phyloP scores from a whole-genome alignment of 2,797 vertebrate species.

The Microctenopoma stevenorrisi region DNA sequence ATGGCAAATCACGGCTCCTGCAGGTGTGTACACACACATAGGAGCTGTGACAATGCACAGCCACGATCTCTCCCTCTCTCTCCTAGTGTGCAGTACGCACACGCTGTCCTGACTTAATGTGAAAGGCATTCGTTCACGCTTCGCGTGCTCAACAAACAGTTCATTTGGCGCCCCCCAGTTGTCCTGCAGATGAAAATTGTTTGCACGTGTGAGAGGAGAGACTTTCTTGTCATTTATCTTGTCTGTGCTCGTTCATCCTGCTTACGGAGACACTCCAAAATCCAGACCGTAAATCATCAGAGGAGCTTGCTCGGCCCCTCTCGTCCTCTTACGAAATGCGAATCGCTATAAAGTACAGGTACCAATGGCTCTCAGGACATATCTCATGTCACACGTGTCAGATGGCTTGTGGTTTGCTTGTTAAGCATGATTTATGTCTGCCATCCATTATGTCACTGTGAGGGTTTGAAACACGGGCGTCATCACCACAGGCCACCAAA shows the following conservation, averaged over 20 bases:
- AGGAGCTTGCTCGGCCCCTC: slow-evolving; percentile 12
- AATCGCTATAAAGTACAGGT: slow-evolving; percentile 19
- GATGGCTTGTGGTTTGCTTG: slow-evolving; percentile 14
- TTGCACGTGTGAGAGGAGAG: slow-evolving; percentile 73
- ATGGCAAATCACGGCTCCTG: slow-evolving; percentile 44
- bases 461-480: slow-evolving; percentile 4
- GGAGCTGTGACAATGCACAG: slow-evolving; percentile 19
- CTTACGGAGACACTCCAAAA: slow-evolving; percentile 48
- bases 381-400: background rate
- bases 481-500: background rate
- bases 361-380: slow-evolving; percentile 6
- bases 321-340: slow-evolving; percentile 20
- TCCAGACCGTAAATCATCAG: slow-evolving; percentile 41
- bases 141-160: slow-evolving; percentile 65
- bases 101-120: slow-evolving; percentile 62
- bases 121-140: slow-evolving; percentile 74
- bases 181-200: slow-evolving; percentile 62
- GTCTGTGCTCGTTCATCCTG: slow-evolving; percentile 54
- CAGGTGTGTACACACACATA: slow-evolving; percentile 38
- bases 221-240: slow-evolving; percentile 61
- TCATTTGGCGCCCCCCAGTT: slow-evolving; percentile 62
- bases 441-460: slow-evolving; percentile 4
- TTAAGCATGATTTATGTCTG: slow-evolving; percentile 39
- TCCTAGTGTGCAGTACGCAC: slow-evolving; percentile 10
- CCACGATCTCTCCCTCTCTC: background rate